phyloP scores from a whole-genome alignment of 2,888 invertebrate genomes.

The Chaetogeoica ovagalla region DNA sequence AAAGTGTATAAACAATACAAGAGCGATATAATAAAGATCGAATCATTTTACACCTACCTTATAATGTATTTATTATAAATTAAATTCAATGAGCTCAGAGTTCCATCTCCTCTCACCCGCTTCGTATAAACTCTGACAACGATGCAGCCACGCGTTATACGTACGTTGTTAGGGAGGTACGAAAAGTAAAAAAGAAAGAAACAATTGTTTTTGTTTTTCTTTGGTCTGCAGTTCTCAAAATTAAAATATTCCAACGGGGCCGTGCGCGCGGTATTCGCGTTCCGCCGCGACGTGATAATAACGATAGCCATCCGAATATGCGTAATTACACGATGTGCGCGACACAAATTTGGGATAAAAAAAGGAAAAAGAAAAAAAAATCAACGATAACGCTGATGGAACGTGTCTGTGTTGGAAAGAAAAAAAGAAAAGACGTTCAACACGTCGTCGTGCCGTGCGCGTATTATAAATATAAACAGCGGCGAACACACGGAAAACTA shows the following conservation, averaged over 20 bases:
- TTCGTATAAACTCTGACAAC: no score
- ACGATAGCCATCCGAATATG: not conserved
- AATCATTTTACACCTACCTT: no score
- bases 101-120: no score
- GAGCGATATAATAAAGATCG: no score
- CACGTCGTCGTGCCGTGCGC: not conserved
- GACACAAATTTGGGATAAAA: not conserved
- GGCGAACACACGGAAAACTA: not conserved
- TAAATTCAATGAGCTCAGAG: no score
- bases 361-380: slow-evolving; percentile 1
- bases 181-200: no score
- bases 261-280: not conserved
- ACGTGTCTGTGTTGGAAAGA: slow-evolving; percentile 19
- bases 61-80: no score
- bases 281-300: not conserved
- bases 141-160: no score
- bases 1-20: no score
- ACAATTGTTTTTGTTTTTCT: no score
- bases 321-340: not conserved
- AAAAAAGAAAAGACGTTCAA: slow-evolving; percentile 37
- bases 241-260: not conserved
- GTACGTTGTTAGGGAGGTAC: no score
- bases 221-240: not conserved
- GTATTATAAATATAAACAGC: not conserved
- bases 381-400: not conserved